Conservation (phyloP, 2,888 invertebrate genomes). For the Pseudanteris insignis region DNA sequence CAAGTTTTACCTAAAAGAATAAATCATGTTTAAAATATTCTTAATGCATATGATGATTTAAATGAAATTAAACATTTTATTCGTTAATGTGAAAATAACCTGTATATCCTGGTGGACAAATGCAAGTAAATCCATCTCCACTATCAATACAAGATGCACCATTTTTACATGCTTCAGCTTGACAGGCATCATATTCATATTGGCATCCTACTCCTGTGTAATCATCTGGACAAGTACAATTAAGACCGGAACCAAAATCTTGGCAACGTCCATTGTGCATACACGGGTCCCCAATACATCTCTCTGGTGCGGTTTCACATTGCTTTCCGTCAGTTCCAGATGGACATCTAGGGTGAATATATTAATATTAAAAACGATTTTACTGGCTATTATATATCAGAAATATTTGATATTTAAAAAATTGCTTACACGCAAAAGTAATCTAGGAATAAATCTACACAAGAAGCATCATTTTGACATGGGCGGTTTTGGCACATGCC, state of each 20-base stretch:
- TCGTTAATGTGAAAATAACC: conserved; percentile 59
- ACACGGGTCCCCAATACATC: conserved; percentile 90
- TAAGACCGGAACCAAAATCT: conserved; percentile 93
- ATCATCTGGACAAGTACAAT: conserved; percentile 90
- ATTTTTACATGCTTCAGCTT: conserved; percentile 88
- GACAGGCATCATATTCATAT: conserved; percentile 92
- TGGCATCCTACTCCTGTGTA: conserved; percentile 91
- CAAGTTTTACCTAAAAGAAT: conserved; percentile 78
- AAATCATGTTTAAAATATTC: no score
- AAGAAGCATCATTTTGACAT: conserved; percentile 91
- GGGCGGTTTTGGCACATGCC: conserved; percentile 87
- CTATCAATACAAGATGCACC: conserved; percentile 92
- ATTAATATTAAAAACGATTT: neutral
- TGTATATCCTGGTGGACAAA: conserved; percentile 82
- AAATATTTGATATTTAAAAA: neutral
- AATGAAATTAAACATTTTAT: conserved; percentile 56
- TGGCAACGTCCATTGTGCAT: conserved; percentile 96
- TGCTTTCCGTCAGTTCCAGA: conserved; percentile 96
- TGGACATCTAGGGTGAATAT: conserved; percentile 73
- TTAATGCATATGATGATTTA: no score
- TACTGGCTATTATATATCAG: no score
- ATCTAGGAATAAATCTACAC: conserved; percentile 91
- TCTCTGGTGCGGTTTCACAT: conserved; percentile 95
- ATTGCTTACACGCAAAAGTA: conserved; percentile 86
- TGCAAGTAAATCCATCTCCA: conserved; percentile 84